Base-by-base conservation (phyloP, 2,113 vertebrate genomes). In the Etheostoma cragini region DNA sequence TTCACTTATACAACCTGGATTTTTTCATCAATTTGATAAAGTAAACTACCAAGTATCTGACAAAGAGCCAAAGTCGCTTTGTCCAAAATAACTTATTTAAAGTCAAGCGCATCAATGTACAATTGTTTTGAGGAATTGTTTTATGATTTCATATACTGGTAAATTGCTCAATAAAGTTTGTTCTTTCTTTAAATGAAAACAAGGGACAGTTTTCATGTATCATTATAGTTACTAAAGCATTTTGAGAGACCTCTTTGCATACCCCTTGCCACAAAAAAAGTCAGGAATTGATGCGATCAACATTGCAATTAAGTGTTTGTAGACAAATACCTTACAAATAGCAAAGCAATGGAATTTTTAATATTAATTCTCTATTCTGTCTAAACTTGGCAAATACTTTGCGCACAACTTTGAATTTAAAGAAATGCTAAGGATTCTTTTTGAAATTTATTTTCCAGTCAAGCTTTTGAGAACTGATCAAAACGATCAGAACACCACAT, bases 401-500 rank as follows among this genome's bases (percentile, higher is more conserved):
- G n/a, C 5, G 47, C 10, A 62, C 66, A 67, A 57, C 17, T n/a
- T 46, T 1, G 13, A 60, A 47, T 72, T 63, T 8, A 69, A 65
- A 56, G 35, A 65, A 46, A 53, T 38, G 6, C 24, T 60, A 1
- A 5, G 11, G 7, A 22, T 54, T 69, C 5, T 67, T 7, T 53
- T 42, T 24, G 45, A 74, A 72, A 62, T 62, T 3, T 2, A 30
- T 45, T 17, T 7, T 8, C 26, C 8, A 46, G n/a, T 54, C 21
- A 7, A 45, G 22, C 10, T 62, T 72, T 49, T 1, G 21, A 22
- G 33, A 75, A 62, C 15, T 5, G 8, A 78, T 71, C 19, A 24
- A 71, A 77, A 67, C 38, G 42, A 70, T 78, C 66, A 63, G 83
- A 16, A 80, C 76, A 83, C 68, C 62, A 56, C 53, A 67, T 87